These are phyloP conservation scores for Dasyornis broadbenti DNA, from an alignment of 2,113 vertebrate species.

Conservation along the genomic window DNA sequence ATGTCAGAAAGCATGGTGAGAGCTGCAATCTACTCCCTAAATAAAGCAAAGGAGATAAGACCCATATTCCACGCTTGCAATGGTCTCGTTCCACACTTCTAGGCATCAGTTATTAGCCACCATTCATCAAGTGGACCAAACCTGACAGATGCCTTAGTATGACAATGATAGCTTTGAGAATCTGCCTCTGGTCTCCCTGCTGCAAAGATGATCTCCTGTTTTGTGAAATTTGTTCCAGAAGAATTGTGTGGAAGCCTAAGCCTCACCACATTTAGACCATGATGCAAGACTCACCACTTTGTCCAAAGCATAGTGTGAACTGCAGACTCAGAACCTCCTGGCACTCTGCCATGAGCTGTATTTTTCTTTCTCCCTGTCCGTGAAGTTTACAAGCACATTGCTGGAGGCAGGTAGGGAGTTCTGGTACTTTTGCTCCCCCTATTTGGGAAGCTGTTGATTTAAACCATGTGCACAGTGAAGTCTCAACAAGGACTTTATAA, in stretches of 20 bases:
- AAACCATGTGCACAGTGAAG: constrained; percentile 48
- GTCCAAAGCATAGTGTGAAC: not conserved
- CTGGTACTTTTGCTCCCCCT: not conserved
- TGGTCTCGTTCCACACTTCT: not conserved
- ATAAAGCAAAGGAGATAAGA: not conserved
- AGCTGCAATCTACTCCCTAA: not conserved
- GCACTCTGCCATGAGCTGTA: not conserved
- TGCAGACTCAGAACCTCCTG: not conserved
- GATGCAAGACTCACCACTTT: not conserved
- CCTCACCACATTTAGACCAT: not conserved
- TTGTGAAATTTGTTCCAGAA: not conserved
- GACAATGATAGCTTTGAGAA: not conserved
- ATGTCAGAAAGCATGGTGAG: not conserved
- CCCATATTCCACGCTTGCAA: not conserved
- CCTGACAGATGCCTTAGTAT: not conserved
- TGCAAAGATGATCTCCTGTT: not conserved
- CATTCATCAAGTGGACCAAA: not conserved
- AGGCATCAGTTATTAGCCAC: not conserved
- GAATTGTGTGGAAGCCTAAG: not conserved
- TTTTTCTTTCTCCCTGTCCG: constrained; percentile 24
- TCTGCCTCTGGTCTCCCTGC: not conserved
- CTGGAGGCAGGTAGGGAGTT: not conserved
- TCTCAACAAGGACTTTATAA: constrained; percentile 35
- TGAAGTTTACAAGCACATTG: constrained; percentile 22
- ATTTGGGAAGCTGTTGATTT: constrained; percentile 35